phyloP scores from a whole-genome alignment of 2,797 vertebrate genomes.

The Jordanella pulchra region DNA sequence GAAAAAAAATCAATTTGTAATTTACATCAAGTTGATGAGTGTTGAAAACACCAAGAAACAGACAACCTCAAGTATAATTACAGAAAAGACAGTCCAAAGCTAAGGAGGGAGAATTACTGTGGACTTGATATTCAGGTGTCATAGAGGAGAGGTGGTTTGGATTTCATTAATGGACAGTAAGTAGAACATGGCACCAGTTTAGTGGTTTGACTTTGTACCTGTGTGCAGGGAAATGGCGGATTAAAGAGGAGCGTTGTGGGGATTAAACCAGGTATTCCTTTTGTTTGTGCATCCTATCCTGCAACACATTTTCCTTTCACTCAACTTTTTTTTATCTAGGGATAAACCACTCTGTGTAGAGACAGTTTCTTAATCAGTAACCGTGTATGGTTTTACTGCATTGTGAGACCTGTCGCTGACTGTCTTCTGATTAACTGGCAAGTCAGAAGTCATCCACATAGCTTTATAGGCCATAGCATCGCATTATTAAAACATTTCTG shows the following conservation, averaged over 20 bases:
- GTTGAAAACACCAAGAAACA: conserved; percentile 77
- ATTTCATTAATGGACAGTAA: conserved; percentile 55
- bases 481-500: no score
- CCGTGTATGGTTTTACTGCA: background rate
- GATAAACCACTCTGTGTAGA: background rate
- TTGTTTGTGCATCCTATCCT: background rate
- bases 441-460: no score
- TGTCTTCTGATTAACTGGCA: background rate
- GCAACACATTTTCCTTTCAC: background rate
- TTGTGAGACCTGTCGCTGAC: background rate
- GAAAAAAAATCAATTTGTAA: conserved; percentile 83
- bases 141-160: conserved; percentile 68
- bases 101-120: conserved; percentile 53
- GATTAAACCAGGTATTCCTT: no score
- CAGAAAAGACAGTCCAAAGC: conserved; percentile 48
- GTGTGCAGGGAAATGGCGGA: conserved; percentile 53
- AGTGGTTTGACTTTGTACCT: conserved; percentile 49
- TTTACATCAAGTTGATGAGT: conserved; percentile 81
- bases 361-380: background rate
- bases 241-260: conserved; percentile 30
- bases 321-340: background rate
- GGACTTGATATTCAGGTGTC: conserved; percentile 66
- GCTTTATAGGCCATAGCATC: no score
- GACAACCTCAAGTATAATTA: conserved; percentile 75
- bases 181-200: conserved; percentile 59